These are phyloP conservation scores for Alauda arvensis DNA, from an alignment of 2,797 vertebrate species.

Conservation along the genomic window DNA sequence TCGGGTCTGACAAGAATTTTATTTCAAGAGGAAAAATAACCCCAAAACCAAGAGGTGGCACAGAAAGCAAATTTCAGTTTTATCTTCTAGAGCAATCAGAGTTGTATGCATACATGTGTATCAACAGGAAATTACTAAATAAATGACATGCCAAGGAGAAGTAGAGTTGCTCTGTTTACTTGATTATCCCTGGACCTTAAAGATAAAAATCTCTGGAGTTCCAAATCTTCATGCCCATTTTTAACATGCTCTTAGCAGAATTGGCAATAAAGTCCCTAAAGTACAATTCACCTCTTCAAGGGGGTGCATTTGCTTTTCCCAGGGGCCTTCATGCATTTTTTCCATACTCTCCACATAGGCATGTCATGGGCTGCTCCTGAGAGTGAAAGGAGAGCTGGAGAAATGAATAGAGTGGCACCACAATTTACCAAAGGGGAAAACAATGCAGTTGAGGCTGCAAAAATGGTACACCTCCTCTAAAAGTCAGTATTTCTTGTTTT, in stretches of 20 bases:
- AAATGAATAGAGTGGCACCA: not conserved
- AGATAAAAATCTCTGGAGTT: constrained; percentile 2
- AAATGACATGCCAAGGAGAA: constrained; percentile 10
- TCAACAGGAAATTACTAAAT: not conserved
- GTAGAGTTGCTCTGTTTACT: not conserved
- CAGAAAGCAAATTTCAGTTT: not conserved
- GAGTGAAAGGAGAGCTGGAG: constrained; percentile 14
- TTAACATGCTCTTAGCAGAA: constrained; percentile 6
- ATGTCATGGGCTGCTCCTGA: not conserved
- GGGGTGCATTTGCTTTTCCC: not conserved
- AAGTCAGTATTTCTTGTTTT: not conserved
- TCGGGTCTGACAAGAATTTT: not conserved
- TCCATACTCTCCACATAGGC: not conserved
- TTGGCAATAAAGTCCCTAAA: not conserved
- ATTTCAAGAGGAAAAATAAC: not conserved
- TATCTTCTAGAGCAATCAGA: not conserved
- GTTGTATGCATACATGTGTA: not conserved
- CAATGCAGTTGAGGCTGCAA: not conserved
- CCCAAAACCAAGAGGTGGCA: not conserved
- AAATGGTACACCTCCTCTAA: not conserved
- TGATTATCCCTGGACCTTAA: constrained; percentile 22
- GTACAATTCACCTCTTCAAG: not conserved
- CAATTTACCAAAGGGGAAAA: not conserved
- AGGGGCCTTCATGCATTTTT: not conserved
- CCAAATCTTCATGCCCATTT: not conserved